These are phyloP conservation scores for Artibeus jamaicensis DNA, from an alignment of 2,797 vertebrate species.

Conservation along the genomic window DNA sequence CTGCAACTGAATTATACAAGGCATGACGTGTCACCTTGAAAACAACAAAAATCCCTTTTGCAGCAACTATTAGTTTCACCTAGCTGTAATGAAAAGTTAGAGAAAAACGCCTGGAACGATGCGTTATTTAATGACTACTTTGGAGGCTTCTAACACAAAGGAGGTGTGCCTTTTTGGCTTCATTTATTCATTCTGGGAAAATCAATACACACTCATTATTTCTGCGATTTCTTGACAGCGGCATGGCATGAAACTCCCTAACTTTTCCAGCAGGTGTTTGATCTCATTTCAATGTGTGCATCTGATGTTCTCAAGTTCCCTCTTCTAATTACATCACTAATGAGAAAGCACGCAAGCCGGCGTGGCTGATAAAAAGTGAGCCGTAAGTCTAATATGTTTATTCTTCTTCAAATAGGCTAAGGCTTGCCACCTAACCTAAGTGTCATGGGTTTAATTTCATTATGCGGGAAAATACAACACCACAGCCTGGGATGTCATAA, in stretches of 20 bases:
- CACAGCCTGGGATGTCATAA: not conserved
- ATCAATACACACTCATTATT: constrained; percentile 22
- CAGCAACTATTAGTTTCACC: not conserved
- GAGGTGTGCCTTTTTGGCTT: constrained; percentile 38
- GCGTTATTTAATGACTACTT: constrained; percentile 35
- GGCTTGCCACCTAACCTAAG: constrained; percentile 21
- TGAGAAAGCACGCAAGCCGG: constrained; percentile 41
- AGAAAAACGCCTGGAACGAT: not conserved
- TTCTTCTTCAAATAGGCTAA: constrained; percentile 47
- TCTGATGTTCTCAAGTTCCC: constrained; percentile 43
- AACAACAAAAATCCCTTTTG: not conserved
- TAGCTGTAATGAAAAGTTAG: constrained; percentile 5
- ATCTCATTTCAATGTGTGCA: constrained; percentile 33
- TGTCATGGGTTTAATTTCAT: not conserved
- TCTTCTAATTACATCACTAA: constrained; percentile 48
- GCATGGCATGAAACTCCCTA: not conserved
- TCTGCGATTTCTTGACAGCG: constrained; percentile 2
- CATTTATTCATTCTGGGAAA: constrained; percentile 41
- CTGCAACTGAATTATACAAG: not conserved
- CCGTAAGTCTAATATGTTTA: constrained; percentile 40
- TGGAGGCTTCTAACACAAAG: not conserved
- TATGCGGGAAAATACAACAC: not conserved
- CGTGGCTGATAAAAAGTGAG: constrained; percentile 50
- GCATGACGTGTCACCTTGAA: not conserved
- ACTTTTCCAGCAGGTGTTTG: constrained; percentile 29